Conservation (phyloP, 2,113 vertebrate species). For the Psammodynastes pulverulentus region DNA sequence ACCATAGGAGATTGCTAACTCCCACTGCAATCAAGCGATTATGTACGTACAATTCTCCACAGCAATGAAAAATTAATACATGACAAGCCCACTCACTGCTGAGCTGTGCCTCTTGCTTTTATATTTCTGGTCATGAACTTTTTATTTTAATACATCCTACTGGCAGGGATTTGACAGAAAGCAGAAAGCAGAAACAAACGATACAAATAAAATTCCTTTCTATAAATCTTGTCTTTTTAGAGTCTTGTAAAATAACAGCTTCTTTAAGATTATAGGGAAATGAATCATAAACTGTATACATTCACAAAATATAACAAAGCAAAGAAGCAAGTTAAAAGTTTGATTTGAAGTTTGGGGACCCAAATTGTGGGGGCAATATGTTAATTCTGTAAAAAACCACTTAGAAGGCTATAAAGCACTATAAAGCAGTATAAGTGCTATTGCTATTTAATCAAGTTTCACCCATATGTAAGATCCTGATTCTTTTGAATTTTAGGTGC, state of each 20-base stretch:
- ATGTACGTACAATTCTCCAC: slow-evolving; percentile 81
- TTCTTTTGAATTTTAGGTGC: not conserved
- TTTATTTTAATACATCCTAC: slow-evolving; percentile 44
- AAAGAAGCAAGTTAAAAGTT: not conserved
- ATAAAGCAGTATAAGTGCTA: too few relatives aligned
- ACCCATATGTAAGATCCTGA: not conserved
- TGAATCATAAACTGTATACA: not conserved
- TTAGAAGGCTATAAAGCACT: too few relatives aligned
- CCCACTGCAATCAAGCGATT: slow-evolving; percentile 84
- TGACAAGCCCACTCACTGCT: slow-evolving; percentile 74
- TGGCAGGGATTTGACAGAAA: slow-evolving; percentile 34
- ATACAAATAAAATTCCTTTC: not conserved
- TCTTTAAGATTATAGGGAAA: not conserved
- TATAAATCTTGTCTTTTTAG: not conserved
- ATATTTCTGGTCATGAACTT: slow-evolving; percentile 66
- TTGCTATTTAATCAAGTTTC: not conserved
- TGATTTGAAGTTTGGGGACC: too few relatives aligned
- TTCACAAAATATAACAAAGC: not conserved
- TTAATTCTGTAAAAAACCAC: too few relatives aligned
- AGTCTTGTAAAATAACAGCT: not conserved
- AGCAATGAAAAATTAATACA: slow-evolving; percentile 82
- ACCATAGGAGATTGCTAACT: slow-evolving; percentile 77
- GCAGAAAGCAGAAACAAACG: slow-evolving; percentile 26
- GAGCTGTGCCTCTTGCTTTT: slow-evolving; percentile 65
- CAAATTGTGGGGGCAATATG: too few relatives aligned